Conservation (phyloP, 2,888 invertebrate species). For the Phaonia tiefii region DNA sequence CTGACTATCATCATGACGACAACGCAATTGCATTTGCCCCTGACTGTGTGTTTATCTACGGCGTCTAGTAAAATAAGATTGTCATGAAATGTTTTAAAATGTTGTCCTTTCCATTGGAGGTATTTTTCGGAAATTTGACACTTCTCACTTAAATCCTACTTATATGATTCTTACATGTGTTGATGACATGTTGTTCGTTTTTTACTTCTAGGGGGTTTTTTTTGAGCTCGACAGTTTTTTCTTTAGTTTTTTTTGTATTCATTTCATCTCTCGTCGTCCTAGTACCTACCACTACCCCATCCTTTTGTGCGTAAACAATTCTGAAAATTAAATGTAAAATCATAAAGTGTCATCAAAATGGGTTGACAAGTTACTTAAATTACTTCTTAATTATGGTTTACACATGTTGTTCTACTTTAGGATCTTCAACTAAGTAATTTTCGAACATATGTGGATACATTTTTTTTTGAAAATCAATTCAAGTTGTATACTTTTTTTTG, state of each 20-base stretch:
- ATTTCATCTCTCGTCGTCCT: background rate
- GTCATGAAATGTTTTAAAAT: background rate
- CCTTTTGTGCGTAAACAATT: slow-evolving; percentile 1
- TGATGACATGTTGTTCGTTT: slow-evolving; percentile 21
- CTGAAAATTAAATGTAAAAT: slow-evolving; percentile 24
- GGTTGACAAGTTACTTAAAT: slow-evolving; percentile 48
- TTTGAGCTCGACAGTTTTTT: too few species aligned
- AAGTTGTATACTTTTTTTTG: too few species aligned
- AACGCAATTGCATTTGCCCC: too few species aligned
- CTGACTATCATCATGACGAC: too few species aligned
- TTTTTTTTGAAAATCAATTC: too few species aligned
- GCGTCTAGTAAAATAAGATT: too few species aligned
- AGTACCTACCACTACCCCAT: background rate
- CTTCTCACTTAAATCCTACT: background rate
- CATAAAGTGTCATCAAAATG: slow-evolving; percentile 43
- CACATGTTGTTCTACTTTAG: slow-evolving; percentile 21
- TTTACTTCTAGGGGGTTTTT: background rate
- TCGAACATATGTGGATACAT: too few species aligned
- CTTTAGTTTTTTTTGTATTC: too few species aligned
- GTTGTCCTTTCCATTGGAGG: background rate
- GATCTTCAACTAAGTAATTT: too few species aligned
- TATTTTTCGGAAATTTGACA: slow-evolving; percentile 11
- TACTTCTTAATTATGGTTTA: slow-evolving; percentile 44
- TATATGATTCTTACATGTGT: slow-evolving; percentile 22
- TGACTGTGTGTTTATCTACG: too few species aligned